Percentiles rank a stretch among this genome's conserved stretches.
Conservation (phyloP, 2,888 invertebrate species). For the Oligia latruncula region DNA sequence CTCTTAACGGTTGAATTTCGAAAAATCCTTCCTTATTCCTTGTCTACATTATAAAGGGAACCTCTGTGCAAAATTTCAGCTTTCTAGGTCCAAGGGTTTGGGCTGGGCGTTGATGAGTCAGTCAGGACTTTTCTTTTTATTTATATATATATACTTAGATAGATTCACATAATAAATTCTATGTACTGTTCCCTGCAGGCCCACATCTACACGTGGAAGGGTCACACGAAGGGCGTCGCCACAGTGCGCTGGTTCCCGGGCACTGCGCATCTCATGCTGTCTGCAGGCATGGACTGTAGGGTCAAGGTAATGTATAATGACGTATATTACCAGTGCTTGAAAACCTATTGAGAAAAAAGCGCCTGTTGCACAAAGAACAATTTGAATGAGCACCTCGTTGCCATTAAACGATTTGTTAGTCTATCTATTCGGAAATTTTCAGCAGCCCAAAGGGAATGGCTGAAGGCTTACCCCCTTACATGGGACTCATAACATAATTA, state of each 20-base stretch:
- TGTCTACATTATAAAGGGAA: too few species aligned
- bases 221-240: conserved; percentile 99
- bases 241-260: conserved; percentile 98
- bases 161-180: neutral
- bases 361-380: neutral
- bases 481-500: neutral
- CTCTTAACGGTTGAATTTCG: too few species aligned
- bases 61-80: too few species aligned
- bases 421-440: neutral
- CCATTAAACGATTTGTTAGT: too few species aligned
- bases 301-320: conserved; percentile 92
- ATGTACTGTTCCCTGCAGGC: conserved; percentile 82
- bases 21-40: too few species aligned
- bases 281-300: conserved; percentile 98
- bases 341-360: neutral
- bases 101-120: too few species aligned
- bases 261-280: conserved; percentile 98
- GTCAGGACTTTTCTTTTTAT: too few species aligned
- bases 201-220: conserved; percentile 98
- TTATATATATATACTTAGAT: too few species aligned
- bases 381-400: too few species aligned
- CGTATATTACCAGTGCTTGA: neutral
- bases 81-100: too few species aligned
- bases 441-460: neutral
- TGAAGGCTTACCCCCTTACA: neutral